Evolutionary conservation across 2,113 vertebrate species (phyloP).

Genomic region (Osmerus mordax): DNA sequence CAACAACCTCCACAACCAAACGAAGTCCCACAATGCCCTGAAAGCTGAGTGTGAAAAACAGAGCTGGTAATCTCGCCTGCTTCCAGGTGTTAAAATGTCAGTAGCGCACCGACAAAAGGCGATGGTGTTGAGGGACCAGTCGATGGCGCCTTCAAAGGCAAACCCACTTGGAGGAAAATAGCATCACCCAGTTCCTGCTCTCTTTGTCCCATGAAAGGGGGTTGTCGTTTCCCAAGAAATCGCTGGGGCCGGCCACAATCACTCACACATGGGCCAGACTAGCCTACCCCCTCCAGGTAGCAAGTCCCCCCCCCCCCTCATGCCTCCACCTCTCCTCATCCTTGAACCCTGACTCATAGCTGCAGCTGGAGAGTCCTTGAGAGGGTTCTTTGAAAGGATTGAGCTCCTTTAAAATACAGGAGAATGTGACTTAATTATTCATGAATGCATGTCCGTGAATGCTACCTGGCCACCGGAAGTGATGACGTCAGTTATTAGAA

Average conservation of each 20-base stretch:
- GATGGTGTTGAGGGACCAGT: too few relatives aligned
- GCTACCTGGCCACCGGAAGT: background rate
- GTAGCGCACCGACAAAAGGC: too few relatives aligned
- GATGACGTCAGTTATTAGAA: background rate
- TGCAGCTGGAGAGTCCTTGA: too few relatives aligned
- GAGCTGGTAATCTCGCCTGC: too few relatives aligned
- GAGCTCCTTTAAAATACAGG: too few relatives aligned
- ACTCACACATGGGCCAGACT: conserved; percentile 55
- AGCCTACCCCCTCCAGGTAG: conserved; percentile 28
- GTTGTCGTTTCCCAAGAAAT: conserved; percentile 53
- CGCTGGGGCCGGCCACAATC: conserved; percentile 60
- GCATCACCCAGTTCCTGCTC: conserved; percentile 42
- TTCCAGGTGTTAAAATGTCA: too few relatives aligned
- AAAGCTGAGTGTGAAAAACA: too few relatives aligned
- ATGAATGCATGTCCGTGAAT: background rate
- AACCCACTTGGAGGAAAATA: too few relatives aligned
- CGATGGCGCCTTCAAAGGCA: too few relatives aligned
- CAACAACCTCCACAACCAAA: too few relatives aligned
- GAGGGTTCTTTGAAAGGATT: too few relatives aligned
- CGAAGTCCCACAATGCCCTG: too few relatives aligned
- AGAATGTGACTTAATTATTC: background rate
- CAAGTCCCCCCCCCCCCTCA: conserved; percentile 16
- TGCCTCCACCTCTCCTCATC: background rate
- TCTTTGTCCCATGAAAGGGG: conserved; percentile 33
- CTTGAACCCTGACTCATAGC: background rate